These are phyloP conservation scores for Eupithecia subumbrata DNA, from an alignment of 2,888 invertebrate species.

Conservation along the genomic window DNA sequence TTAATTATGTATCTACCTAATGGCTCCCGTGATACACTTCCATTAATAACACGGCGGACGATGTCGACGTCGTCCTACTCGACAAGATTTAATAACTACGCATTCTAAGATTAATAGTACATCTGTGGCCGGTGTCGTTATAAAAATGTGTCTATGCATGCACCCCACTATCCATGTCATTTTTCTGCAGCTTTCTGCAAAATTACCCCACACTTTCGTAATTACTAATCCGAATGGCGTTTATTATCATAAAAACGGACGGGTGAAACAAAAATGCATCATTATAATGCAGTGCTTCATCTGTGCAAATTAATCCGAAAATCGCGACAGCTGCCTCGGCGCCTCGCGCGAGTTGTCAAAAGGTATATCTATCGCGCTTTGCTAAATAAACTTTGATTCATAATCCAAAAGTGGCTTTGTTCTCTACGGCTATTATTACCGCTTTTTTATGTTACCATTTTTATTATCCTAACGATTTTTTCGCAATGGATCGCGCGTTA, in stretches of 20 bases:
- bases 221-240: constrained; percentile 51
- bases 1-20: constrained; percentile 82
- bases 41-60: constrained; percentile 79
- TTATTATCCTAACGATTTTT: constrained; percentile 83
- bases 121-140: constrained; percentile 74
- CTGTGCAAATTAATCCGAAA: constrained; percentile 71
- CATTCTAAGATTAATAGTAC: constrained; percentile 78
- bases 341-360: constrained; percentile 67
- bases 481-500: constrained; percentile 75
- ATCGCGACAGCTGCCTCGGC: constrained; percentile 72
- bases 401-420: constrained; percentile 72
- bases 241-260: constrained; percentile 62
- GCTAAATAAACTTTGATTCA: constrained; percentile 78
- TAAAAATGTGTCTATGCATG: constrained; percentile 60
- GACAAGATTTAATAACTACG: constrained; percentile 80
- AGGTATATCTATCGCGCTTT: constrained; percentile 69
- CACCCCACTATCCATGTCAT: constrained; percentile 29
- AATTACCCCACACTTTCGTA: constrained; percentile 44
- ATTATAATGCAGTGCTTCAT: constrained; percentile 77
- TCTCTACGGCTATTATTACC: constrained; percentile 77
- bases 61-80: constrained; percentile 70
- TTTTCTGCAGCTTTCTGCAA: constrained; percentile 24
- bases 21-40: constrained; percentile 84
- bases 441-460: constrained; percentile 78
- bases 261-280: constrained; percentile 68